A percentile compares a stretch with the other conserved stretches of the same genome.
phyloP scores from a whole-genome alignment of 2,888 invertebrate genomes.

The Hermaeophaga mercurialis region DNA sequence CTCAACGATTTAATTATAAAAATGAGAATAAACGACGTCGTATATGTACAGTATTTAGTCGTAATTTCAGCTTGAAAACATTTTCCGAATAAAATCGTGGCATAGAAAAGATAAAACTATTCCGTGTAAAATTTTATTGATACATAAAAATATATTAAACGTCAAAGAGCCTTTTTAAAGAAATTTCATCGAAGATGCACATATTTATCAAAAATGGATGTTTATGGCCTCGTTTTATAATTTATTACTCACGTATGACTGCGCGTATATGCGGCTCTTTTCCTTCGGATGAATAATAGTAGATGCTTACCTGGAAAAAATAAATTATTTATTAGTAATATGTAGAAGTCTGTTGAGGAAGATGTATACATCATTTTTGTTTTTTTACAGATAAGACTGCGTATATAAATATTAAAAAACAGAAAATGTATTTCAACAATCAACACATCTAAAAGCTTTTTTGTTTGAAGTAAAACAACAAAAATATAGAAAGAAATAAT shows the following conservation, averaged over 20 bases:
- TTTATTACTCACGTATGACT: conserved; percentile 21
- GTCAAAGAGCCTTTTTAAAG: conserved; percentile 16
- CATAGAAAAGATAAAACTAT: conserved; percentile 17
- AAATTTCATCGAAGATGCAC: conserved; percentile 23
- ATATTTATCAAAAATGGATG: conserved; percentile 22
- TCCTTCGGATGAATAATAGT: conserved; percentile 6
- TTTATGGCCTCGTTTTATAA: conserved; percentile 18
- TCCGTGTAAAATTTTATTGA: conserved; percentile 23
- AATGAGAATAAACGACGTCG: too few species aligned
- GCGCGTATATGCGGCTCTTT: conserved; percentile 9
- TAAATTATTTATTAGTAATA: conserved; percentile 4
- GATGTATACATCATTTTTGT: too few species aligned
- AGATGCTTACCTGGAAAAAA: conserved; percentile 14
- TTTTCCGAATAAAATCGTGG: background rate
- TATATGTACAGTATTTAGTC: background rate
- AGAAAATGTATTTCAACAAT: too few species aligned
- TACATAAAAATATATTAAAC: conserved; percentile 24
- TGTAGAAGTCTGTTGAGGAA: background rate
- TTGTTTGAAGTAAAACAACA: too few species aligned
- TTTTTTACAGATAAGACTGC: too few species aligned
- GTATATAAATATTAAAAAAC: too few species aligned
- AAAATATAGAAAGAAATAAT: too few species aligned
- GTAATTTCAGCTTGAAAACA: background rate
- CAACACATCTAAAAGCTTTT: too few species aligned
- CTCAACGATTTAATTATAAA: too few species aligned